Percentiles rank a stretch among this genome's conserved stretches.
Conservation (phyloP, 2,888 invertebrate genomes). For the Chrysopilus asiliformis region DNA sequence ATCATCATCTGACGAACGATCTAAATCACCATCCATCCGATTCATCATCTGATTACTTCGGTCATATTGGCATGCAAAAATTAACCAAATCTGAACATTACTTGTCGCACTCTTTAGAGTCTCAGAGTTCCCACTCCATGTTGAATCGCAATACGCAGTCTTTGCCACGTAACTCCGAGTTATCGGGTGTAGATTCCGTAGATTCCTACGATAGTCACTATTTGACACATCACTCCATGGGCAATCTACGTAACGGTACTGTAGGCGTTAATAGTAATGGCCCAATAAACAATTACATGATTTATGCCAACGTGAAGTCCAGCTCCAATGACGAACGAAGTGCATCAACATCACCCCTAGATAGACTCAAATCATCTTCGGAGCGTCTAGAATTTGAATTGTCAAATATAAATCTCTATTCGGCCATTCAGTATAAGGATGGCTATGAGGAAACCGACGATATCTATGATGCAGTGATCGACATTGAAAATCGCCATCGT, state of each 20-base stretch:
- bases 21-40: slow-evolving; percentile 32
- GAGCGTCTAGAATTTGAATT: slow-evolving; percentile 44
- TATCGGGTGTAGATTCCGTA: slow-evolving; percentile 34
- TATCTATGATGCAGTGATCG: slow-evolving; percentile 32
- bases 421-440: slow-evolving; percentile 26
- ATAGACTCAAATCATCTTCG: slow-evolving; percentile 26
- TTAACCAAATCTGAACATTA: slow-evolving; percentile 29
- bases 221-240: slow-evolving; percentile 28
- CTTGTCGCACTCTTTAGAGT: slow-evolving; percentile 30
- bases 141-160: slow-evolving; percentile 28
- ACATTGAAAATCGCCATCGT: too few species aligned
- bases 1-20: slow-evolving; percentile 30
- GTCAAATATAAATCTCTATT: slow-evolving; percentile 44
- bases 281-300: slow-evolving; percentile 14
- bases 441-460: slow-evolving; percentile 25
- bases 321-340: slow-evolving; percentile 19
- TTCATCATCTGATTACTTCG: slow-evolving; percentile 32
- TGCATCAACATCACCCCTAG: slow-evolving; percentile 20
- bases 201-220: slow-evolving; percentile 36
- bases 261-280: slow-evolving; percentile 12
- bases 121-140: slow-evolving; percentile 27
- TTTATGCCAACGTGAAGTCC: slow-evolving; percentile 34
- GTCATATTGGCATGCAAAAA: slow-evolving; percentile 19
- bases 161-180: slow-evolving; percentile 31
- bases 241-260: slow-evolving; percentile 12